These are phyloP conservation scores for Drosophila varians DNA, from an alignment of 1,140 invertebrate genomes.

Conservation along the genomic window DNA sequence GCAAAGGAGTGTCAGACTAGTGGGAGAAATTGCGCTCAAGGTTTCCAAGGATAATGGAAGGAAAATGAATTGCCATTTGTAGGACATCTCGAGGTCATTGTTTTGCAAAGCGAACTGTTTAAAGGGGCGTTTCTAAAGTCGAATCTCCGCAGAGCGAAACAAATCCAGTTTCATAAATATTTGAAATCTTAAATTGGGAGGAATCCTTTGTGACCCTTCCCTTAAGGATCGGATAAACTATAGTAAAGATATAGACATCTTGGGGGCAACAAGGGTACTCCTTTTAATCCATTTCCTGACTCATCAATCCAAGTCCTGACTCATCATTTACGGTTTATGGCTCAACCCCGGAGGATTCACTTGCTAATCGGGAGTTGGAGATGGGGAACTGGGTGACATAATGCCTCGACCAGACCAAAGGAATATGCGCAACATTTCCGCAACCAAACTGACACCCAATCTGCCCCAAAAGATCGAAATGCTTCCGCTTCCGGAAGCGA, in stretches of 20 bases:
- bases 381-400: neutral
- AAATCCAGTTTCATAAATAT: constrained; percentile 9
- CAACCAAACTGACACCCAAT: constrained; percentile 42
- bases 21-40: constrained; percentile 28
- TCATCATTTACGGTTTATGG: constrained; percentile 3
- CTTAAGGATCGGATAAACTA: neutral
- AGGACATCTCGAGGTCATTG: constrained; percentile 20
- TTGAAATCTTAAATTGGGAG: neutral
- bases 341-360: constrained; percentile 10
- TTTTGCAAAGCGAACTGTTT: constrained; percentile 5
- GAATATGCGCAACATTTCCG: constrained; percentile 31
- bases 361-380: constrained; percentile 12
- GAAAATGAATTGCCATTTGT: constrained; percentile 18
- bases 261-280: too few species aligned
- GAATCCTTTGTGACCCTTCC: neutral
- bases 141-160: constrained; percentile 7
- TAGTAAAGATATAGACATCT: neutral
- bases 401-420: neutral
- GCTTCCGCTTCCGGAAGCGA: constrained; percentile 53
- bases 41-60: constrained; percentile 2
- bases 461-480: constrained; percentile 15
- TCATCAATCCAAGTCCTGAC: constrained; percentile 21
- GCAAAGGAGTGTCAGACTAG: constrained; percentile 40
- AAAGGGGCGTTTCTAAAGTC: constrained; percentile 23
- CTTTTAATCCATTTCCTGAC: constrained; percentile 5